phyloP scores from a whole-genome alignment of 1,140 invertebrate species.

The Samia ricini region DNA sequence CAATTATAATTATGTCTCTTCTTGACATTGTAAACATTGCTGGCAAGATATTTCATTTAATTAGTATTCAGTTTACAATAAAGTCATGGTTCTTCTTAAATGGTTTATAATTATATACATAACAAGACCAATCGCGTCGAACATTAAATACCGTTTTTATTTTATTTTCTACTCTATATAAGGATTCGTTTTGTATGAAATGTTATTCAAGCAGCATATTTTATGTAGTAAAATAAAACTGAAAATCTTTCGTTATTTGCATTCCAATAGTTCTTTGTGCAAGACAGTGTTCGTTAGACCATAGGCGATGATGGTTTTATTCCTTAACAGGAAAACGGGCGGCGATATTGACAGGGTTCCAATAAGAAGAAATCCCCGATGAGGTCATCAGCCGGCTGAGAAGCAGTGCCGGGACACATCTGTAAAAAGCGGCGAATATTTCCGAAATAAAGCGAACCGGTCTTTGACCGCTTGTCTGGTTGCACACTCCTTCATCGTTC shows the following conservation, averaged over 20 bases:
- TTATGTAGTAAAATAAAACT: not conserved
- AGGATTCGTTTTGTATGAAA: not conserved
- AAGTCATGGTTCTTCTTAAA: conserved; percentile 8
- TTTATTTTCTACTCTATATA: not conserved
- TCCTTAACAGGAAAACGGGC: conserved; percentile 19
- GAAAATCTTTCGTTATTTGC: not conserved
- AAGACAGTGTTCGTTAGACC: conserved; percentile 1
- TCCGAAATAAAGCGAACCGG: conserved; percentile 66
- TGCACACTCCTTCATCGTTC: conserved; percentile 43
- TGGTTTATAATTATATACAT: not conserved
- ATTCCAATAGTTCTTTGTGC: not conserved
- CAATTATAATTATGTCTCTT: conserved; percentile 14
- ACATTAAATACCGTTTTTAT: not conserved
- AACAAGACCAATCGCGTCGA: not conserved
- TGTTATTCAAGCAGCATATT: not conserved
- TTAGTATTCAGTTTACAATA: conserved; percentile 18
- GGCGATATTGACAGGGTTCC: conserved; percentile 16
- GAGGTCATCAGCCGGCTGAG: conserved; percentile 50
- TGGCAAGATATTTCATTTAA: conserved; percentile 25
- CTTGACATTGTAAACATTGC: conserved; percentile 16
- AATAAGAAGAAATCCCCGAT: conserved; percentile 37
- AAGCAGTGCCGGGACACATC: conserved; percentile 30
- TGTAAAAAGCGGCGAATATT: conserved; percentile 44
- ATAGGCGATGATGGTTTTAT: not conserved
- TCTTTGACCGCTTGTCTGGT: conserved; percentile 63